A percentile compares a stretch with the other conserved stretches of the same genome.
Conservation (phyloP, 2,888 invertebrate species). For the Anoplius nigerrimus region DNA sequence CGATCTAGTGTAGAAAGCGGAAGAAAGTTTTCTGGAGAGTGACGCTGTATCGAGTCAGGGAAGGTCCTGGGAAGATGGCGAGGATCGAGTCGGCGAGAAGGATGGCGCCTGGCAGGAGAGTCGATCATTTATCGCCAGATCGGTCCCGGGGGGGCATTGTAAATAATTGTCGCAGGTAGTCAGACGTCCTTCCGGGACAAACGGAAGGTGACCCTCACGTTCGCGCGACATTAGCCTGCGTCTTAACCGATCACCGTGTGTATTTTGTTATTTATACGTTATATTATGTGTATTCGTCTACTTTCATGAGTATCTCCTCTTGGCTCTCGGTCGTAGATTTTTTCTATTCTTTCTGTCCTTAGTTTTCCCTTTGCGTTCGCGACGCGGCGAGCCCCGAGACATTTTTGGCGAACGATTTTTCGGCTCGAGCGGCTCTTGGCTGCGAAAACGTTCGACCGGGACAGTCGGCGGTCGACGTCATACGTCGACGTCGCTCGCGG, state of each 20-base stretch:
- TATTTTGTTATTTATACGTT: slow-evolving; percentile 43
- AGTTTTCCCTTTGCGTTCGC: slow-evolving; percentile 5
- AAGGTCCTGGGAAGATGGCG: no score
- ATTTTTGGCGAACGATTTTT: no score
- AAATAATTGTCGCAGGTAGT: slow-evolving; percentile 50
- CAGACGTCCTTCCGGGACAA: slow-evolving; percentile 47
- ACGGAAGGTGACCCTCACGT: neutral
- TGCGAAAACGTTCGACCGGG: slow-evolving; percentile 4
- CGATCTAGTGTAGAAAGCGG: no score
- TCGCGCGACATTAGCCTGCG: slow-evolving; percentile 21
- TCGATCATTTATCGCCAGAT: neutral
- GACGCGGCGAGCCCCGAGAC: slow-evolving; percentile 10
- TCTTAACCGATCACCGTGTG: slow-evolving; percentile 35
- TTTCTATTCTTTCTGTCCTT: no score
- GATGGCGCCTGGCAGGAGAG: no score
- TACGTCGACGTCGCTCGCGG: slow-evolving; percentile 31
- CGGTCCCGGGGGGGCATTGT: slow-evolving; percentile 52
- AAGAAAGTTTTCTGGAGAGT: no score
- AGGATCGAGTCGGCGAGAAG: no score
- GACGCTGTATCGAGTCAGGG: no score
- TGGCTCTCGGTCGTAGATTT: slow-evolving; percentile 5
- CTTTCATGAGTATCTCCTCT: slow-evolving; percentile 17
- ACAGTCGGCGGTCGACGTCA: slow-evolving; percentile 25
- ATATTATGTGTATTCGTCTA: slow-evolving; percentile 22
- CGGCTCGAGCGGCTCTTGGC: no score